Percentiles rank a stretch among this genome's conserved stretches.
Conservation (phyloP, 2,888 invertebrate genomes). For the Acanthosepion pharaonis region DNA sequence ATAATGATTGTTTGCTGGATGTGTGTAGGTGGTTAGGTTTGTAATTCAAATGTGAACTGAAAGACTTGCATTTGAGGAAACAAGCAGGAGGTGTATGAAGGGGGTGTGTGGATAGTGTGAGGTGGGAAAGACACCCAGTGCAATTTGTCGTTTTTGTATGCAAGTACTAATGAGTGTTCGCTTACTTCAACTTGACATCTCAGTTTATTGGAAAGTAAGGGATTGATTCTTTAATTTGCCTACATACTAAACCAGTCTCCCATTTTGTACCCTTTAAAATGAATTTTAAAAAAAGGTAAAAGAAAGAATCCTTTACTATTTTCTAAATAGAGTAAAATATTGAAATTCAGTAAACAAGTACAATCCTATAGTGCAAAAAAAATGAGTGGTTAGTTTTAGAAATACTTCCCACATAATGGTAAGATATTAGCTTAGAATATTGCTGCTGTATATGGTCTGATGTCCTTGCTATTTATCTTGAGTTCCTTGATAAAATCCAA, state of each 20-base stretch:
- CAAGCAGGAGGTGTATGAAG: not conserved
- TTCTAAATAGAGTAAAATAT: not conserved
- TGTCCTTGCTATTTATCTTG: too few species aligned
- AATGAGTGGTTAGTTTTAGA: not conserved
- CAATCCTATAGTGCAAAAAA: not conserved
- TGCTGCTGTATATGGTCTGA: too few species aligned
- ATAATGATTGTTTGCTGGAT: not conserved
- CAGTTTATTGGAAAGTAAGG: not conserved
- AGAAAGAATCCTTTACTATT: not conserved
- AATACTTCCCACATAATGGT: too few species aligned
- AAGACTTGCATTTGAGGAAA: not conserved
- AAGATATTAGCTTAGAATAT: too few species aligned
- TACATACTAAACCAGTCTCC: too few species aligned
- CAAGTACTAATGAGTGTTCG: not conserved
- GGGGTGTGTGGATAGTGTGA: not conserved
- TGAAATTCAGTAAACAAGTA: not conserved
- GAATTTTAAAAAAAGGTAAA: not conserved
- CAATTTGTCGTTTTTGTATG: slow-evolving; percentile 3
- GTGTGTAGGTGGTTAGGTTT: not conserved
- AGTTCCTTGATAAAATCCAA: too few species aligned
- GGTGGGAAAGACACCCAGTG: not conserved
- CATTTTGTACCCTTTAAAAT: not conserved
- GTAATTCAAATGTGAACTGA: not conserved
- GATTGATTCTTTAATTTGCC: not conserved
- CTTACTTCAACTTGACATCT: not conserved